Evolutionary conservation across 2,113 vertebrate genomes (phyloP).

Genomic region (Uropsilus gracilis): DNA sequence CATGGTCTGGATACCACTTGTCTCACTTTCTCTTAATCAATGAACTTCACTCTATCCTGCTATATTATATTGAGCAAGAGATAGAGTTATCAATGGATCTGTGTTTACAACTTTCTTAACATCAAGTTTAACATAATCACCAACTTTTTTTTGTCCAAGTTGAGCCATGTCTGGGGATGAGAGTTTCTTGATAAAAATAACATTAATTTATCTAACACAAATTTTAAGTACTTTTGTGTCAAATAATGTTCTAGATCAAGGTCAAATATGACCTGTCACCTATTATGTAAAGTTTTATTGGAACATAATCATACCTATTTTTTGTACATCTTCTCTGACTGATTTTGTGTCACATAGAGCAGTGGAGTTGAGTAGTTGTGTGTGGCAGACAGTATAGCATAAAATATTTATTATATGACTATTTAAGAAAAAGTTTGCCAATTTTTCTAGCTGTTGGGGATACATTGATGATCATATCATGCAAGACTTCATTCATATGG

Average conservation of each 20-base stretch:
- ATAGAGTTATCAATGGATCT: not conserved
- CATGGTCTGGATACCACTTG: not conserved
- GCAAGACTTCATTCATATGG: not conserved
- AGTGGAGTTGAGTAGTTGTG: not conserved
- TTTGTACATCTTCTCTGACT: not conserved
- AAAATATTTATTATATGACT: not conserved
- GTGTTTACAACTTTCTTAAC: not conserved
- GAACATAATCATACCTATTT: not conserved
- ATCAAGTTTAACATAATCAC: not conserved
- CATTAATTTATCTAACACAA: slow-evolving; percentile 1
- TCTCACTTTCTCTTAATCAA: not conserved
- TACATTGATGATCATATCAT: not conserved
- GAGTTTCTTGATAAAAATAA: not conserved
- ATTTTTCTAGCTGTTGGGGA: not conserved
- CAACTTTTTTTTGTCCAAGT: no score
- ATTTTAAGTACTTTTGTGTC: not conserved
- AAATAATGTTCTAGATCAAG: not conserved
- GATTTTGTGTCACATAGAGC: not conserved
- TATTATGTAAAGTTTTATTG: not conserved
- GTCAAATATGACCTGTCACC: not conserved
- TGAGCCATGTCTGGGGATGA: not conserved
- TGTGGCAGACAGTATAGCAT: not conserved
- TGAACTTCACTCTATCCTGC: not conserved
- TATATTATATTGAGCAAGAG: not conserved
- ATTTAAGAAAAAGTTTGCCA: not conserved